phyloP scores from a whole-genome alignment of 2,113 vertebrate genomes.

The Aviceda subcristata region DNA sequence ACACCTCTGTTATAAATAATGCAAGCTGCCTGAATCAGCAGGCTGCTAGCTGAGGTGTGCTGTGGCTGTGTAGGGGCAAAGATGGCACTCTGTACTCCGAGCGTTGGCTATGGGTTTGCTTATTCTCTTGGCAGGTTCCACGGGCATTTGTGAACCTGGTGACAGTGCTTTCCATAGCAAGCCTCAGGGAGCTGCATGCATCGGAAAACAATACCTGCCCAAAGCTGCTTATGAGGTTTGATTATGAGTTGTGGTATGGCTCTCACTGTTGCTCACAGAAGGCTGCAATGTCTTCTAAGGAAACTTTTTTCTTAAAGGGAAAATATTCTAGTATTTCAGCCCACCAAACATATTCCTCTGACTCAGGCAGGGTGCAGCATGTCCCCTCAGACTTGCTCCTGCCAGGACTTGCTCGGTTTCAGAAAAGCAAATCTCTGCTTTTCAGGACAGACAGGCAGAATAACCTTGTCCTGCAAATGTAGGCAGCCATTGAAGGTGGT shows the following conservation, averaged over 20 bases:
- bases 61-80: background rate
- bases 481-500: background rate
- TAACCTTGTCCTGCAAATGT: background rate
- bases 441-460: background rate
- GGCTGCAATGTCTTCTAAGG: background rate
- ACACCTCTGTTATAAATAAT: background rate
- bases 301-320: background rate
- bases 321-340: background rate
- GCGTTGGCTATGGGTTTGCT: background rate
- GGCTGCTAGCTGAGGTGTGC: background rate
- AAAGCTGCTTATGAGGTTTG: slow-evolving; percentile 64
- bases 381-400: background rate
- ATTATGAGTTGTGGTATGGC: background rate
- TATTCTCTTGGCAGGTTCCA: slow-evolving; percentile 69
- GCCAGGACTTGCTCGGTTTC: background rate
- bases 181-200: slow-evolving; percentile 58
- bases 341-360: background rate
- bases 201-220: slow-evolving; percentile 15
- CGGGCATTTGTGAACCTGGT: slow-evolving; percentile 76
- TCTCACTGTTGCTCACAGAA: background rate
- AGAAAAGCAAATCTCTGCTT: background rate
- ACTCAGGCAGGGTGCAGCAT: background rate
- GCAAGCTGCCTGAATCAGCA: background rate
- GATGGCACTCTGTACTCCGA: background rate
- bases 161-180: background rate